Conservation (phyloP, 1,140 invertebrate genomes). For the Drosophila subpulchrella region DNA sequence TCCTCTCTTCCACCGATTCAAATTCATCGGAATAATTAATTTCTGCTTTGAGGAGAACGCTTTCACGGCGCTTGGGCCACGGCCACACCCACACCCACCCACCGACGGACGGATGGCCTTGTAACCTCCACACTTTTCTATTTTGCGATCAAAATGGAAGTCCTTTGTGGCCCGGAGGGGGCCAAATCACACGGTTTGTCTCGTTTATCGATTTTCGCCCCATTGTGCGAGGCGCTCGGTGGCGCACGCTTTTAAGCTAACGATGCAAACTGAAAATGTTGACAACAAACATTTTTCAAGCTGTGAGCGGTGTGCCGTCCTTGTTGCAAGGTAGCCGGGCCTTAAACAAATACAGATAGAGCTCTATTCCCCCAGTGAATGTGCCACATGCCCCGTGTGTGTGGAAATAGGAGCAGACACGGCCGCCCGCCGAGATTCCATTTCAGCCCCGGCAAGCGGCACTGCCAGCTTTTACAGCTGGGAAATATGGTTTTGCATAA, state of each 20-base stretch:
- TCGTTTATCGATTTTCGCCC: conserved; percentile 77
- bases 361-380: conserved; percentile 20
- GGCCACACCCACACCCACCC: conserved; percentile 1
- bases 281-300: conserved; percentile 83
- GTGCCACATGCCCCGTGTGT: conserved; percentile 13
- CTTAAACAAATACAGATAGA: conserved; percentile 69
- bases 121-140: conserved; percentile 38
- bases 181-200: conserved; percentile 73
- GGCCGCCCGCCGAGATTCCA: conserved; percentile 73
- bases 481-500: conserved; percentile 80
- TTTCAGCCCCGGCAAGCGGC: conserved; percentile 39
- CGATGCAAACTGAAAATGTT: conserved; percentile 83
- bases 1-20: conserved; percentile 13
- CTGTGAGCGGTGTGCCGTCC: conserved; percentile 63
- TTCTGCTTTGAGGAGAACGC: conserved; percentile 32
- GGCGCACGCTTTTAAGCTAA: conserved; percentile 77
- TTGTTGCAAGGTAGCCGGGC: conserved; percentile 62
- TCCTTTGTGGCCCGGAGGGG: conserved; percentile 53
- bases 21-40: conserved; percentile 54
- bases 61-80: conserved; percentile 46
- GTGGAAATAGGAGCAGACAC: conserved; percentile 61
- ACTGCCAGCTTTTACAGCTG: conserved; percentile 51
- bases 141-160: conserved; percentile 63
- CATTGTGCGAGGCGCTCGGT: conserved; percentile 55
- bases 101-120: conserved; percentile 30